Evolutionary conservation across 2,888 invertebrate genomes (phyloP).

Genomic region (Amphipoea lucens): DNA sequence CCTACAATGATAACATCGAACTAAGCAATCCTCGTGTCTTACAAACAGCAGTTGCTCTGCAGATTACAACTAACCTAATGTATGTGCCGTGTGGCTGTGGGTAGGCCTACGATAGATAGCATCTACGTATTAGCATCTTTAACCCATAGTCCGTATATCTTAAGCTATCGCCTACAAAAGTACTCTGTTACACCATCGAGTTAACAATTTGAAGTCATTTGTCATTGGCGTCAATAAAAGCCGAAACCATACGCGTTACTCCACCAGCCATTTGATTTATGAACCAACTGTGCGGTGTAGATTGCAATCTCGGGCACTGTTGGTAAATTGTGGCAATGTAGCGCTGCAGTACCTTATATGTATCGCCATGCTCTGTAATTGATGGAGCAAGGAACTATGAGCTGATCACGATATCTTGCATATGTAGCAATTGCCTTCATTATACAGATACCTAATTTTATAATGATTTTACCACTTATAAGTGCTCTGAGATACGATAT

Average conservation of each 20-base stretch:
- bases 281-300: slow-evolving; percentile 68
- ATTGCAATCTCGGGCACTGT: slow-evolving; percentile 70
- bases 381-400: slow-evolving; percentile 40
- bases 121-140: slow-evolving; percentile 41
- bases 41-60: slow-evolving; percentile 3
- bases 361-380: slow-evolving; percentile 43
- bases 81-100: not conserved
- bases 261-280: slow-evolving; percentile 76
- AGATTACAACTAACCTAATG: slow-evolving; percentile 3
- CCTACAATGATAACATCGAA: not conserved
- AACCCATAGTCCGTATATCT: slow-evolving; percentile 52
- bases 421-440: slow-evolving; percentile 25
- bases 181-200: slow-evolving; percentile 62
- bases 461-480: not conserved
- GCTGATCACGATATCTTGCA: slow-evolving; percentile 45
- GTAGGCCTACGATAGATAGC: slow-evolving; percentile 32
- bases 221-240: slow-evolving; percentile 70
- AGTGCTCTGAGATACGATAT: not conserved
- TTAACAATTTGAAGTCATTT: slow-evolving; percentile 71
- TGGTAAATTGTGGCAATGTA: slow-evolving; percentile 63
- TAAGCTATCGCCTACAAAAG: slow-evolving; percentile 43
- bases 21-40: not conserved
- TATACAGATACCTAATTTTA: slow-evolving; percentile 20
- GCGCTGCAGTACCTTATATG: slow-evolving; percentile 50
- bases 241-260: slow-evolving; percentile 71